Evolutionary conservation across 2,113 vertebrate genomes (phyloP), one percentile per base, ranked within the genome.

Genomic region (Mastomys coucha): DNA sequence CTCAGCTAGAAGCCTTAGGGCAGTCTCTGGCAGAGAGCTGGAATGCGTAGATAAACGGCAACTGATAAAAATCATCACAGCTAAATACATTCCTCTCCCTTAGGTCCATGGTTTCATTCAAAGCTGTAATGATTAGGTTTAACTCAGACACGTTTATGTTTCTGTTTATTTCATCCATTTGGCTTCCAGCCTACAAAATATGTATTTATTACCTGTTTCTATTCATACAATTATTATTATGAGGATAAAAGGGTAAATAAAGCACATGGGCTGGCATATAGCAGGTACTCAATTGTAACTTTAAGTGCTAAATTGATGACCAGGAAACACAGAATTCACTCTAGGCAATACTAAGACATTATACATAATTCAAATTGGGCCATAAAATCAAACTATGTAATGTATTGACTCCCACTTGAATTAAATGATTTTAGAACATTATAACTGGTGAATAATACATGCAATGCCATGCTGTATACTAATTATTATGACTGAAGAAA

Each of bases 161-260:
- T 24, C 51, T 88, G 4, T 95, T 97, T 93, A 96, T 92, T 80
- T 95, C 39, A 91, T 67, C 20, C n/a, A 72, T 85, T 96, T 67
- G 6, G 24, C 78, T 88, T 85, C 39, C 2, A 65, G 77, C 24
- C 91, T 76, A 65, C 1, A 96, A 92, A 93, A 88, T 69, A 95
- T 63, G 81, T 88, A 82, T 88, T 87, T 95, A 51, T 95, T 63
- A 72, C 22, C 56, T 73, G 22, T 85, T 95, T 63, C 33, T 58
- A 63, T 78, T 91, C n/a, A 95, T 11, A n/a, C 2, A 78, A 5
- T 63, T 26, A 76, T 77, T 92, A 51, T 77, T 17, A 56, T 76
- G 19, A 19, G 33, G 53, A 92, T 90, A 45, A 75, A 90, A 28
- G 49, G 0, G 73, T 70, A 13, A 82, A n/a, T 86, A 77, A 95